phyloP scores from a whole-genome alignment of 2,113 vertebrate genomes.

The Corynorhinus townsendii region DNA sequence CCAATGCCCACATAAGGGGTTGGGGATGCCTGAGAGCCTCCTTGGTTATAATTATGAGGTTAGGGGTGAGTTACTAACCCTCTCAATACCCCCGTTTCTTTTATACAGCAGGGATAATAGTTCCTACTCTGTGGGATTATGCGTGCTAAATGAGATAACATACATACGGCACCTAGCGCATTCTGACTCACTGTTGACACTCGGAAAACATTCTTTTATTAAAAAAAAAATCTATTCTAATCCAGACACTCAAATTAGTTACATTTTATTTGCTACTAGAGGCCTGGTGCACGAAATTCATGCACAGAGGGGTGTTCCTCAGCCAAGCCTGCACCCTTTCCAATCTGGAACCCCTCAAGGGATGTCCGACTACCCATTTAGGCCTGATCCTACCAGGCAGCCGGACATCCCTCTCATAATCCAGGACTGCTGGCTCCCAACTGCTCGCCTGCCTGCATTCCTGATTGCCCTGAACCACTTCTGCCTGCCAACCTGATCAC shows the following conservation, averaged over 20 bases:
- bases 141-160: neutral
- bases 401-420: no score
- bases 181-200: neutral
- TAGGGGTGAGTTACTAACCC: neutral
- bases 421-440: no score
- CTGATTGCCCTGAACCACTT: no score
- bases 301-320: no score
- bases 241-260: neutral
- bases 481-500: no score
- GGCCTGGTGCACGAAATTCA: no score
- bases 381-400: no score
- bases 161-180: fast-evolving
- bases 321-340: no score
- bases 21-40: no score
- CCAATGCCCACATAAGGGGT: neutral
- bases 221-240: neutral
- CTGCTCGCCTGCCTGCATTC: no score
- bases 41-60: neutral
- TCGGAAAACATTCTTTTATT: neutral
- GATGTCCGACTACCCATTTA: no score
- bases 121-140: neutral
- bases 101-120: neutral
- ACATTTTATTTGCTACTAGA: neutral
- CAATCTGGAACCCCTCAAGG: no score
- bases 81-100: neutral